Percentiles rank a stretch among this genome's conserved stretches.
phyloP scores from a whole-genome alignment of 2,797 vertebrate species.

The Sorex maritimensis region DNA sequence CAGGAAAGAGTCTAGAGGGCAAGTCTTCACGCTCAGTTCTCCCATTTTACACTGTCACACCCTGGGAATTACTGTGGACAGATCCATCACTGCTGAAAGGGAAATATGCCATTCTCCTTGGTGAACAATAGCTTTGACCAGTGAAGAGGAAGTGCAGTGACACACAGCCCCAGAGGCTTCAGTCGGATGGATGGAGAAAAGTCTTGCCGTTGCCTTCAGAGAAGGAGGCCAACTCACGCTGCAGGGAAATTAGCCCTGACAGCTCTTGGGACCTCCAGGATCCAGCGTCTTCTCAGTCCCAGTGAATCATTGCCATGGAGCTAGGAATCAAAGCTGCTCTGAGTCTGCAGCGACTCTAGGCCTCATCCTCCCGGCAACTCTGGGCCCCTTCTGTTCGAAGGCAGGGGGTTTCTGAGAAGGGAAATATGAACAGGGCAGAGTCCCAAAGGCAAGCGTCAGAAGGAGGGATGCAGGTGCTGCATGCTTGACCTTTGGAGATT shows the following conservation, averaged over 20 bases:
- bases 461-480: too few relatives aligned
- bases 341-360: not conserved
- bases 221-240: not conserved
- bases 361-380: not conserved
- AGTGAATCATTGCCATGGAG: not conserved
- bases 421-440: not conserved
- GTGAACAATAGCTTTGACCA: constrained; percentile 48
- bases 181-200: not conserved
- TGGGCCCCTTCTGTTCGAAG: not conserved
- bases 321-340: not conserved
- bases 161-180: constrained; percentile 18
- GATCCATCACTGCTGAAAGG: not conserved
- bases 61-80: constrained; percentile 16
- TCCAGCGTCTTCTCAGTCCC: not conserved
- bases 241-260: not conserved
- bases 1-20: not conserved
- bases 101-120: constrained; percentile 42
- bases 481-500: not conserved
- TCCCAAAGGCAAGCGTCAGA: not conserved
- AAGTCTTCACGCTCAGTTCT: not conserved
- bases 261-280: not conserved
- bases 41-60: not conserved
- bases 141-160: constrained; percentile 28
- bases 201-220: constrained; percentile 23
- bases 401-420: not conserved